phyloP scores from a whole-genome alignment of 2,113 vertebrate species.

The Piaya cayana region DNA sequence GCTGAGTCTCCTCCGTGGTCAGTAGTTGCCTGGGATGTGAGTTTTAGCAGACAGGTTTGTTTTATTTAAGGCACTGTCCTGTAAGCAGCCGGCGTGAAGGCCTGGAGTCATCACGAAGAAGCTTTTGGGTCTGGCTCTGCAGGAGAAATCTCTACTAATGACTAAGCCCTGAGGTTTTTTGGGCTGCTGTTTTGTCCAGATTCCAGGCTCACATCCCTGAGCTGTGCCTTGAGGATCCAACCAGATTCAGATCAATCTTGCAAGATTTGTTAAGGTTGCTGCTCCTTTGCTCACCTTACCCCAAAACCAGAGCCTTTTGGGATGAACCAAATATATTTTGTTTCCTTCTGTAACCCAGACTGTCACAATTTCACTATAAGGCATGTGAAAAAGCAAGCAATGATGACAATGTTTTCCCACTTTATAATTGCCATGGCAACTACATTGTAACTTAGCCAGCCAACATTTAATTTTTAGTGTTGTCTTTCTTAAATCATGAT shows the following conservation, averaged over 20 bases:
- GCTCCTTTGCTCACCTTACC: not conserved
- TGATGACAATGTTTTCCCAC: not conserved
- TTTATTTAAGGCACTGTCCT: not conserved
- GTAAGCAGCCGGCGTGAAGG: not conserved
- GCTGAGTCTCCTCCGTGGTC: not conserved
- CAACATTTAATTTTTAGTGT: not conserved
- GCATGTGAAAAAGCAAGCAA: not conserved
- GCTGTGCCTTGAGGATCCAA: not conserved
- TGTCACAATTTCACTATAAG: not conserved
- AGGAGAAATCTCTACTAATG: not conserved
- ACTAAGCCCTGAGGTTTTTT: not conserved
- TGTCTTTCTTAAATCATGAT: not conserved
- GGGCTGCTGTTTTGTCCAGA: not conserved
- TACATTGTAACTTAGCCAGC: not conserved
- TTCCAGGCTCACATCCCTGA: not conserved
- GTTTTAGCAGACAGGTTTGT: not conserved
- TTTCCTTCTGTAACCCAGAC: not conserved
- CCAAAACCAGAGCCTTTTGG: not conserved
- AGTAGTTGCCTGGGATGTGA: not conserved
- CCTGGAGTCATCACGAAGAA: not conserved
- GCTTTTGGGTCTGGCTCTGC: not conserved
- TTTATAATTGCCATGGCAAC: constrained; percentile 38
- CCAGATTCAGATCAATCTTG: not conserved
- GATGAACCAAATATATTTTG: not conserved
- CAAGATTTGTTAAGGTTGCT: not conserved